These are phyloP conservation scores for Esperia sulphurella DNA, from an alignment of 2,888 invertebrate genomes.

Conservation along the genomic window DNA sequence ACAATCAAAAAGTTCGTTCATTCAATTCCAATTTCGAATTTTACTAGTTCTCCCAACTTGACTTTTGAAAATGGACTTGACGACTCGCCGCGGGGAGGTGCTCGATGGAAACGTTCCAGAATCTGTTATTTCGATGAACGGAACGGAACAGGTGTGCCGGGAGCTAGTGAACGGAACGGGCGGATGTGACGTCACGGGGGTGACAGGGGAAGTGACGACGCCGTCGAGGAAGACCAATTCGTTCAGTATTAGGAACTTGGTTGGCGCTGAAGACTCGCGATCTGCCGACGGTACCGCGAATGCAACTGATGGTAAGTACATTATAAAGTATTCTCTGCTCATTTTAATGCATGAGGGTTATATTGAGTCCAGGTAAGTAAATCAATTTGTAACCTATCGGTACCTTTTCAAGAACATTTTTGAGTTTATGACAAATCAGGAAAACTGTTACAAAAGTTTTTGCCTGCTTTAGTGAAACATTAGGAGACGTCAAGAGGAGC, in stretches of 20 bases:
- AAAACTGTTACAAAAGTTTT: no score
- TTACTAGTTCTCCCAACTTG: constrained; percentile 20
- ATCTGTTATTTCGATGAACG: constrained; percentile 36
- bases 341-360: no score
- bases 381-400: no score
- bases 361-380: no score
- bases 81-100: constrained; percentile 62
- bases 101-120: constrained; percentile 35
- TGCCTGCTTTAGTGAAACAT: no score
- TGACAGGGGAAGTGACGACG: constrained; percentile 49
- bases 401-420: no score
- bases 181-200: constrained; percentile 50
- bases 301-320: constrained; percentile 53
- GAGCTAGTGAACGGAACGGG: constrained; percentile 51
- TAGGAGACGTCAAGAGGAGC: no score
- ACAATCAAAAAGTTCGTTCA: constrained; percentile 13
- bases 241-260: constrained; percentile 66
- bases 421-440: no score
- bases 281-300: constrained; percentile 50
- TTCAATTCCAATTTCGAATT: constrained; percentile 14
- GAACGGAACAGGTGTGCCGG: constrained; percentile 44
- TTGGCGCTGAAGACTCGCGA: constrained; percentile 56
- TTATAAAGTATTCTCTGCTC: no score
- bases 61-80: constrained; percentile 68
- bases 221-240: constrained; percentile 54